Conservation (phyloP, 2,113 vertebrate genomes). For the Quiscalus mexicanus region DNA sequence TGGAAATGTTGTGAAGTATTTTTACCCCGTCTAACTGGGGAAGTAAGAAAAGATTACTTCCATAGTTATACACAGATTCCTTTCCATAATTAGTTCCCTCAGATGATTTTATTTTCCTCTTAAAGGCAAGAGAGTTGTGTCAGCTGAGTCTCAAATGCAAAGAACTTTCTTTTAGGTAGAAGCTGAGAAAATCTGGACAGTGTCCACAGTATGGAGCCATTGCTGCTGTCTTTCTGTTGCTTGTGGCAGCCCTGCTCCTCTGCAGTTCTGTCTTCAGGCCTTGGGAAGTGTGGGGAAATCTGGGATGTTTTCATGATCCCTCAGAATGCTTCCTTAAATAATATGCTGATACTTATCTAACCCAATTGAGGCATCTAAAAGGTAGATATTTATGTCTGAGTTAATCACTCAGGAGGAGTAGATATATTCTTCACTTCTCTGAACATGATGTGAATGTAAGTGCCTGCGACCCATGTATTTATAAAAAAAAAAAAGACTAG, state of each 20-base stretch:
- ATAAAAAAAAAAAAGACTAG: neutral
- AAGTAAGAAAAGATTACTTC: neutral
- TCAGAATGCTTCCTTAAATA: neutral
- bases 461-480: neutral
- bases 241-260: neutral
- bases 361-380: neutral
- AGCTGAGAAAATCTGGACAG: neutral
- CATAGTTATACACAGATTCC: neutral
- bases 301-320: neutral
- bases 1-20: neutral
- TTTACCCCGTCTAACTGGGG: neutral
- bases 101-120: neutral
- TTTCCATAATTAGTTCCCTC: neutral
- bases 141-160: neutral
- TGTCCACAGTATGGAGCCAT: neutral
- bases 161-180: neutral
- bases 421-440: neutral
- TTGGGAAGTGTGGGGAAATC: neutral
- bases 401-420: neutral
- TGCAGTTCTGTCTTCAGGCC: neutral
- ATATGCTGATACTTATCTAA: neutral
- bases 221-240: neutral
- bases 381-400: neutral
- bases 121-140: neutral
- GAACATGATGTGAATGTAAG: neutral